Conservation (phyloP, 1,140 invertebrate species). For the Lordiphosa clarofinis region DNA sequence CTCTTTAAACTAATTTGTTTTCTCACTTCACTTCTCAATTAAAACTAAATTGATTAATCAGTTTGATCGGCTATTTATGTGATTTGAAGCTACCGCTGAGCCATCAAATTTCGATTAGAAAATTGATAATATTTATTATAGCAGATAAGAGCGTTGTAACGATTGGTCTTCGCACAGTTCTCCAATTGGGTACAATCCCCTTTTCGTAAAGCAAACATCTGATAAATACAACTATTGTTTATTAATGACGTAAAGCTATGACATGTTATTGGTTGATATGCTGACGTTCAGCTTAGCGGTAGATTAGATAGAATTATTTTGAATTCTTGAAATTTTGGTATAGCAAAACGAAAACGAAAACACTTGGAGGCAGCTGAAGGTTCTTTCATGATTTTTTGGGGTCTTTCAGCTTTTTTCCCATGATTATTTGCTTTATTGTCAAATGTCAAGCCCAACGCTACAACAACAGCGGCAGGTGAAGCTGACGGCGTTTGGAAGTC, state of each 20-base stretch:
- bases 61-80: no score
- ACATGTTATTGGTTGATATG: not conserved
- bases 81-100: no score
- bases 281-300: not conserved
- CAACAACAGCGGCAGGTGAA: conserved; percentile 55
- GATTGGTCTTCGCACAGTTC: conserved; percentile 15
- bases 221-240: conserved; percentile 2
- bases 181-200: conserved; percentile 10
- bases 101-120: no score
- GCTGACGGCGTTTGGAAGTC: conserved; percentile 49
- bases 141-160: conserved; percentile 10
- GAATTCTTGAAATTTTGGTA: no score
- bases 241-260: no score
- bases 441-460: conserved; percentile 67
- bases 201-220: conserved; percentile 1
- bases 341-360: conserved; percentile 33
- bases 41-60: no score
- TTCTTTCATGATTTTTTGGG: conserved; percentile 16
- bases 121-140: not conserved
- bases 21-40: no score
- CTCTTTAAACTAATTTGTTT: no score
- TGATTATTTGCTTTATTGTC: conserved; percentile 79
- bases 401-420: conserved; percentile 65
- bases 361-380: conserved; percentile 8
- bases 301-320: no score